Evolutionary conservation across 2,797 vertebrate genomes (phyloP).

Genomic region (Hoplostethus mediterraneus): DNA sequence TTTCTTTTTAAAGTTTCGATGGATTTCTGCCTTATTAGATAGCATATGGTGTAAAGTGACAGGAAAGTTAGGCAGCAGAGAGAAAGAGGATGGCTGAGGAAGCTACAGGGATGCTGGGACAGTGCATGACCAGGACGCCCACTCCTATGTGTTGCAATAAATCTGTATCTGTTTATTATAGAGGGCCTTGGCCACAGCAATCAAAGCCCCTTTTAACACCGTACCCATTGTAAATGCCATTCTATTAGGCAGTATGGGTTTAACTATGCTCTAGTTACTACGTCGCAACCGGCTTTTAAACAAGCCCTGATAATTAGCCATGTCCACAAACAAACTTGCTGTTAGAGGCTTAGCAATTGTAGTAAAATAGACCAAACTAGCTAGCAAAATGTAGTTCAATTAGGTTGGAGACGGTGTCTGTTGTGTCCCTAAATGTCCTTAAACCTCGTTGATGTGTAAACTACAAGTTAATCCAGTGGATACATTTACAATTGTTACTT

Average conservation of each 20-base stretch:
- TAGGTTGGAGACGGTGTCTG: constrained; percentile 29
- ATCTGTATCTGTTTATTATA: constrained; percentile 53
- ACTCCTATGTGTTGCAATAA: constrained; percentile 34
- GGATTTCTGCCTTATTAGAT: no score
- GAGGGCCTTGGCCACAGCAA: constrained; percentile 36
- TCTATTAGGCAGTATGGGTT: constrained; percentile 45
- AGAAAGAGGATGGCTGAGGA: constrained; percentile 9
- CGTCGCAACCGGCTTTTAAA: constrained; percentile 58
- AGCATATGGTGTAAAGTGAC: constrained; percentile 14
- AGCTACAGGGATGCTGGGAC: constrained; percentile 45
- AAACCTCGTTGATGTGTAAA: constrained; percentile 42
- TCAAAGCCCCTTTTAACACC: constrained; percentile 54
- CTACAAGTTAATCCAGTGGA: constrained; percentile 38
- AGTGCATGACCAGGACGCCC: constrained; percentile 17
- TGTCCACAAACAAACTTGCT: constrained; percentile 63
- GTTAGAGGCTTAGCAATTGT: constrained; percentile 62
- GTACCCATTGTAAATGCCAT: constrained; percentile 51
- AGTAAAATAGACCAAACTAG: constrained; percentile 55
- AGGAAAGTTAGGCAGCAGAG: constrained; percentile 18
- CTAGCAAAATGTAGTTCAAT: constrained; percentile 43
- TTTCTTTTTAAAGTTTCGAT: no score
- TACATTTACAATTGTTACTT: constrained; percentile 26
- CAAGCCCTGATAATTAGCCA: constrained; percentile 57
- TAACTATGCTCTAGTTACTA: constrained; percentile 50
- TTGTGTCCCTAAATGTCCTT: constrained; percentile 41